Conservation (phyloP, 2,888 invertebrate genomes). For the Drosophila putrida region DNA sequence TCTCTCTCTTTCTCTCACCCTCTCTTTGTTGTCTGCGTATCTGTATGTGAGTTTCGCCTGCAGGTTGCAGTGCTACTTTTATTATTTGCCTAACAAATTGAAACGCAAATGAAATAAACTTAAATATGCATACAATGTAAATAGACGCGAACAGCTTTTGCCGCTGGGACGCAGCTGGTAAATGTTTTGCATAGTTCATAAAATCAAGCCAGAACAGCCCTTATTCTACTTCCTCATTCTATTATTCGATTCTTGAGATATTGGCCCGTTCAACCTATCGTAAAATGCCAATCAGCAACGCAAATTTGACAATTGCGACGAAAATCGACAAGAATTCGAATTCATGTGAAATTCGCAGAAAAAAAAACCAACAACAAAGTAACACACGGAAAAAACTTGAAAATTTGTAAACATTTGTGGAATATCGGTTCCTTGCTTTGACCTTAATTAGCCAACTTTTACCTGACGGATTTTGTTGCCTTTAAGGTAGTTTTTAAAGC, state of each 20-base stretch:
- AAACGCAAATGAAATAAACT: constrained; percentile 72
- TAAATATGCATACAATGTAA: constrained; percentile 73
- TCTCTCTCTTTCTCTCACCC: not conserved
- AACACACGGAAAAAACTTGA: not conserved
- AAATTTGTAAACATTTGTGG: constrained; percentile 1
- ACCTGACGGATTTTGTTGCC: constrained; percentile 1
- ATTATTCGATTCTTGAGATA: not conserved
- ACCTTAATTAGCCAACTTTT: constrained; percentile 36
- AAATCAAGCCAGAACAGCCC: constrained; percentile 1
- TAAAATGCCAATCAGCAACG: constrained; percentile 53
- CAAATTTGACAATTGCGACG: constrained; percentile 44
- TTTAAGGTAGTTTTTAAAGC: constrained; percentile 17
- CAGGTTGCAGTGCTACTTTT: constrained; percentile 35
- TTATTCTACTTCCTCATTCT: not conserved
- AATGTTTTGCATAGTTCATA: constrained; percentile 54
- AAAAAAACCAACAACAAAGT: not conserved
- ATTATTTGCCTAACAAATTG: constrained; percentile 62
- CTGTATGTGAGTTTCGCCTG: constrained; percentile 24
- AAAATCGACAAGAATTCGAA: constrained; percentile 12
- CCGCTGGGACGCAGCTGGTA: constrained; percentile 37
- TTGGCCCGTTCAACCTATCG: constrained; percentile 39
- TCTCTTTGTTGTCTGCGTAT: not conserved
- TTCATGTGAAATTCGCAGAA: constrained; percentile 3
- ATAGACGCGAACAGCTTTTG: constrained; percentile 48
- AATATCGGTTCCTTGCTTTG: constrained; percentile 6